These are phyloP conservation scores for Mactra quadrangularis DNA, from an alignment of 1,140 invertebrate genomes.

Conservation along the genomic window DNA sequence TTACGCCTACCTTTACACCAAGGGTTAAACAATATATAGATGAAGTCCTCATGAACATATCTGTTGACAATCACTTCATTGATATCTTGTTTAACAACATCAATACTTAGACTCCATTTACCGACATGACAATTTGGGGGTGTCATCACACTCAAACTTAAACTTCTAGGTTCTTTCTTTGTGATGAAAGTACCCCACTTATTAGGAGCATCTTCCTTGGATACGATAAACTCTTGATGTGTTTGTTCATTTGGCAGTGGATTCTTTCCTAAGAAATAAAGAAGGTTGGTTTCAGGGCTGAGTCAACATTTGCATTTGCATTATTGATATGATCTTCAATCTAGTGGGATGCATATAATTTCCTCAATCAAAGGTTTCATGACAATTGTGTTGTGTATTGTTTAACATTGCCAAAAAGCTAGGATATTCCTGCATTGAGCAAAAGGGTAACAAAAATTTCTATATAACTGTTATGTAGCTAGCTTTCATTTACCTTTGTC, in stretches of 20 bases:
- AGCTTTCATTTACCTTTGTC: too few relatives aligned
- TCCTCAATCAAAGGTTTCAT: too few relatives aligned
- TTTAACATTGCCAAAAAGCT: too few relatives aligned
- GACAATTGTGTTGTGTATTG: too few relatives aligned
- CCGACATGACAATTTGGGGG: constrained; percentile 90
- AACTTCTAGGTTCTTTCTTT: background rate
- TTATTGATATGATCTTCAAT: too few relatives aligned
- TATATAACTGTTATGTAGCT: too few relatives aligned
- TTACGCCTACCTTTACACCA: constrained; percentile 91
- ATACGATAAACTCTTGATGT: constrained; percentile 88
- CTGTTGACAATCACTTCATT: constrained; percentile 84
- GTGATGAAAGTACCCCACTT: constrained; percentile 83
- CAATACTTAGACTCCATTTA: constrained; percentile 93
- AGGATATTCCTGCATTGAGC: too few relatives aligned
- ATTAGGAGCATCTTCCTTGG: constrained; percentile 78
- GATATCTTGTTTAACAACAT: constrained; percentile 88
- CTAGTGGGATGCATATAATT: too few relatives aligned
- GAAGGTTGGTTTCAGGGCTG: too few relatives aligned
- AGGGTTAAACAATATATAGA: constrained; percentile 94
- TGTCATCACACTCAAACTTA: constrained; percentile 41
- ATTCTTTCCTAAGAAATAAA: constrained; percentile 89
- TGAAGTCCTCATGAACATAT: constrained; percentile 87
- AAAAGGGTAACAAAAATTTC: too few relatives aligned
- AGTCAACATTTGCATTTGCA: too few relatives aligned
- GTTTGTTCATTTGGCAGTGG: constrained; percentile 92